Evolutionary conservation across 2,888 invertebrate species (phyloP).

Genomic region (Habroteleia sp.): DNA sequence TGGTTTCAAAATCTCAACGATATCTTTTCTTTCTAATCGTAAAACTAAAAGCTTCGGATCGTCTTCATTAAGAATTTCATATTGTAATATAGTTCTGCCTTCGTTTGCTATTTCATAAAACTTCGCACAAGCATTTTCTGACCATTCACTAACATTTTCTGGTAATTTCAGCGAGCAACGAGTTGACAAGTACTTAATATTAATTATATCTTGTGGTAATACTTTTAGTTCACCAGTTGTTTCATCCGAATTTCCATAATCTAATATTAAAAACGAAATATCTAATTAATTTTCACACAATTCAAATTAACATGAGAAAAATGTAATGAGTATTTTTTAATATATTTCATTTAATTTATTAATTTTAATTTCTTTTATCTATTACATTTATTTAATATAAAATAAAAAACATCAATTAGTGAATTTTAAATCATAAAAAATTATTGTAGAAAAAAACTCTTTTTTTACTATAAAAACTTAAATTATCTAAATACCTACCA

Average conservation of each 20-base stretch:
- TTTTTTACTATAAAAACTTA: no score
- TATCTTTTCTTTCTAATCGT: conserved; percentile 84
- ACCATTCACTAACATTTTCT: conserved; percentile 84
- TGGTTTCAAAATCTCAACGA: conserved; percentile 84
- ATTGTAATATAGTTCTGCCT: conserved; percentile 87
- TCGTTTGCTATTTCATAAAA: conserved; percentile 87
- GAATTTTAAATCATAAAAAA: no score
- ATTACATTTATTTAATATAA: no score
- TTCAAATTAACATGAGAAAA: no score
- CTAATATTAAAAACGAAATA: no score
- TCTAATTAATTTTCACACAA: no score
- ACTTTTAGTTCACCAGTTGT: conserved; percentile 82
- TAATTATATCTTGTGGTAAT: conserved; percentile 84
- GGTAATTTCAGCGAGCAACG: conserved; percentile 85
- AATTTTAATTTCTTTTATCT: no score
- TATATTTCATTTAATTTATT: no score
- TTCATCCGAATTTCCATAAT: conserved; percentile 86
- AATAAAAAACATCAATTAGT: no score
- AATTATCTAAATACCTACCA: conserved; percentile 76
- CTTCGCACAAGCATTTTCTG: conserved; percentile 84
- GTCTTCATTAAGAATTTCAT: conserved; percentile 86
- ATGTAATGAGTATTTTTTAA: no score
- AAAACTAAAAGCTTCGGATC: conserved; percentile 86
- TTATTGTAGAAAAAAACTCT: no score
- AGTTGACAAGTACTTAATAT: conserved; percentile 84